Conservation (phyloP, 2,888 invertebrate genomes). For the Drosophila acutilabella region DNA sequence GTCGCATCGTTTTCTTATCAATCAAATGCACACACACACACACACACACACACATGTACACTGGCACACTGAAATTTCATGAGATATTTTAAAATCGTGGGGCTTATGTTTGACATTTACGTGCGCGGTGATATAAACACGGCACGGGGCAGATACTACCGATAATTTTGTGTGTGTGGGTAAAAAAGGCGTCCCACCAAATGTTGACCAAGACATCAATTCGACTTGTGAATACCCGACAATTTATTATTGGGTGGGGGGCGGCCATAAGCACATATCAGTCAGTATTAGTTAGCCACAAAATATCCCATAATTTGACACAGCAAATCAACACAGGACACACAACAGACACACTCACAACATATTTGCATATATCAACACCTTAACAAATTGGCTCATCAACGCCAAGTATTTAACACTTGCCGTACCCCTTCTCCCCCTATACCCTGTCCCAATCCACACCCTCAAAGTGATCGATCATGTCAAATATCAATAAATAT, state of each 20-base stretch:
- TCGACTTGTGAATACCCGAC: conserved; percentile 4
- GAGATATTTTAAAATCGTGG: conserved; percentile 59
- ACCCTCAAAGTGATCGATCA: conserved; percentile 66
- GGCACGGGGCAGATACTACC: conserved; percentile 17
- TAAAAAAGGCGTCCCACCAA: conserved; percentile 14
- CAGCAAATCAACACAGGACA: conserved; percentile 43
- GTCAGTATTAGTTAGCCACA: conserved; percentile 23
- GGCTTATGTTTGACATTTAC: conserved; percentile 66
- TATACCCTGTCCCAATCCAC: too few species aligned
- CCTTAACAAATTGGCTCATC: conserved; percentile 70
- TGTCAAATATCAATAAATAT: conserved; percentile 73
- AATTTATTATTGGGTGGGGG: conserved; percentile 12
- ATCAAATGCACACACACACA: conserved; percentile 53
- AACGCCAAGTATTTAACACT: conserved; percentile 53
- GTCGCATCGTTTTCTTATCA: conserved; percentile 66
- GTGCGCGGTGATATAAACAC: conserved; percentile 66
- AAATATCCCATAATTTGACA: conserved; percentile 41
- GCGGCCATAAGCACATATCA: conserved; percentile 26
- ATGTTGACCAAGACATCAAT: conserved; percentile 35
- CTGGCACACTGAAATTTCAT: conserved; percentile 24
- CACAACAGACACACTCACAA: not conserved
- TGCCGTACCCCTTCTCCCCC: not conserved
- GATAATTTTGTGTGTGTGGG: conserved; percentile 8
- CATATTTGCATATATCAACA: conserved; percentile 71
- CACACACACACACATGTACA: conserved; percentile 33